phyloP scores from a whole-genome alignment of 1,140 invertebrate species.

The Brachionus plicatilis region DNA sequence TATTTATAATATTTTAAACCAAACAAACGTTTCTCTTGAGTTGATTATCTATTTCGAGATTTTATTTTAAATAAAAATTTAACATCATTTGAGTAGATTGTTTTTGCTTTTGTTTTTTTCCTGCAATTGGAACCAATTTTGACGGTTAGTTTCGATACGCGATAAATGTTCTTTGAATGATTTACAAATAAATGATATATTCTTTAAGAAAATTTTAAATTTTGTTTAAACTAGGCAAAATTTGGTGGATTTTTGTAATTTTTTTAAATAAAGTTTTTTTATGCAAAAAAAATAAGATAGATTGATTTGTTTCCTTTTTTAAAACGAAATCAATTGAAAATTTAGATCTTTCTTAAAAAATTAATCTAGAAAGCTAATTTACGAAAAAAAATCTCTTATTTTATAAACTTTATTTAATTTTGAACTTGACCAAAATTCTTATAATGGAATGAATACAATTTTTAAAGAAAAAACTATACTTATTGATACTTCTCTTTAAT shows the following conservation, averaged over 20 bases:
- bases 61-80: background rate
- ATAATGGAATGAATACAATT: too few species aligned
- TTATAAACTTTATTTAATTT: too few species aligned
- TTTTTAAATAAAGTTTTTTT: too few species aligned
- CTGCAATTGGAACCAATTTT: constrained; percentile 3
- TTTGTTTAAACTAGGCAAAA: background rate
- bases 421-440: too few species aligned
- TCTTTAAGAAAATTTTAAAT: background rate
- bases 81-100: background rate
- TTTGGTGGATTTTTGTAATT: background rate
- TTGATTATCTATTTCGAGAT: background rate
- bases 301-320: too few species aligned
- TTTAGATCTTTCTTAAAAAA: too few species aligned
- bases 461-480: too few species aligned
- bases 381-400: too few species aligned
- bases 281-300: too few species aligned
- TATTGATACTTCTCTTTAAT: too few species aligned
- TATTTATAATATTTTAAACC: background rate
- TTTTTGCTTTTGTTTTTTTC: background rate
- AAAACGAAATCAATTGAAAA: too few species aligned
- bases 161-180: constrained; percentile 25
- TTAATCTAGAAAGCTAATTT: too few species aligned
- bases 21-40: background rate
- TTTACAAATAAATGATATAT: constrained; percentile 26
- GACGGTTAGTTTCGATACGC: constrained; percentile 11